Evolutionary conservation across 2,888 invertebrate species (phyloP).

Genomic region (Drosophila borealis): DNA sequence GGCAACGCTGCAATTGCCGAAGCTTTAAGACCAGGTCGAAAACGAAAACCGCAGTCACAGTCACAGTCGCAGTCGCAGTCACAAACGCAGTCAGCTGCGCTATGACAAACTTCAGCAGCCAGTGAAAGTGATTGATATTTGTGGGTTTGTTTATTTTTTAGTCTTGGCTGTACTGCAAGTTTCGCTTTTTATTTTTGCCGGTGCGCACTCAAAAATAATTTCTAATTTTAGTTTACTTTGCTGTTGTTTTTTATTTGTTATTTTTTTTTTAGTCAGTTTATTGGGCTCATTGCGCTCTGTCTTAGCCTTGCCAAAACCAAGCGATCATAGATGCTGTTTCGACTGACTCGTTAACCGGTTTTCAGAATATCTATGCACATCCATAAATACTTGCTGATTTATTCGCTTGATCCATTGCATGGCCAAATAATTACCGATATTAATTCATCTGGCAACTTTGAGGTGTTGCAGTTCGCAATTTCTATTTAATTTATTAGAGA

Average conservation of each 20-base stretch:
- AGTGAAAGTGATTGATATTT: conserved; percentile 77
- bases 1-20: conserved; percentile 39
- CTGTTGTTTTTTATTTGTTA: conserved; percentile 18
- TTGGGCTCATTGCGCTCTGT: conserved; percentile 14
- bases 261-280: conserved; percentile 13
- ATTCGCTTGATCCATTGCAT: conserved; percentile 27
- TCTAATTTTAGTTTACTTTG: conserved; percentile 24
- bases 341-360: conserved; percentile 41
- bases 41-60: conserved; percentile 23
- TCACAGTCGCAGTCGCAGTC: not conserved
- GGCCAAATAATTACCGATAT: conserved; percentile 21
- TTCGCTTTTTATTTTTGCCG: conserved; percentile 58
- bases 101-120: conserved; percentile 58
- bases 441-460: not conserved
- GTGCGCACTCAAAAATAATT: conserved; percentile 28
- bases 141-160: conserved; percentile 11
- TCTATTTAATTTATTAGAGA: not conserved
- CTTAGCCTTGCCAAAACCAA: conserved; percentile 36
- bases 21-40: conserved; percentile 37
- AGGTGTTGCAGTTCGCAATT: not conserved
- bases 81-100: conserved; percentile 17
- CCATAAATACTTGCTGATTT: conserved; percentile 36
- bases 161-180: conserved; percentile 39
- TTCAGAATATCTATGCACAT: conserved; percentile 26
- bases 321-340: conserved; percentile 15